These are phyloP conservation scores for Colossoma macropomum DNA, from an alignment of 2,113 vertebrate species.

Conservation along the genomic window DNA sequence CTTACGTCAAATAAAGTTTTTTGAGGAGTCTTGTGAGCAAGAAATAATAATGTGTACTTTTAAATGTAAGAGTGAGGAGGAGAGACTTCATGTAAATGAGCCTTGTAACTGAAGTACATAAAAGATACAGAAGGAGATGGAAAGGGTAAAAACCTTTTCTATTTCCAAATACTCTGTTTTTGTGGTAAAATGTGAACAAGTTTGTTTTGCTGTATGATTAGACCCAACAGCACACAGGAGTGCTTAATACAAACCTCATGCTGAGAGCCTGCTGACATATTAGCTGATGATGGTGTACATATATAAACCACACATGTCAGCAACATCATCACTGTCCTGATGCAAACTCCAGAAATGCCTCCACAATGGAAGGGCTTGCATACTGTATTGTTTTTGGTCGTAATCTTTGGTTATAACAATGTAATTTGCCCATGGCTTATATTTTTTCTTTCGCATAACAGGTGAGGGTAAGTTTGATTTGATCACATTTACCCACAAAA, in stretches of 20 bases:
- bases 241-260: slow-evolving; percentile 15
- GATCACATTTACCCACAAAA: slow-evolving; percentile 61
- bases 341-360: slow-evolving; percentile 26
- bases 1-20: no score
- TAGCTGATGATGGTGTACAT: slow-evolving; percentile 8
- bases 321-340: slow-evolving; percentile 4
- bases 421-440: slow-evolving; percentile 33
- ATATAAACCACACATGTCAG: slow-evolving; percentile 37
- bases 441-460: slow-evolving; percentile 38
- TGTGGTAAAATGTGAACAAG: background rate
- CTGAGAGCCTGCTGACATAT: slow-evolving; percentile 30
- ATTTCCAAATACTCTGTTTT: background rate
- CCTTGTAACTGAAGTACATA: background rate
- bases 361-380: slow-evolving; percentile 33
- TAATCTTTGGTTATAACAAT: slow-evolving; percentile 38
- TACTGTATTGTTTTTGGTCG: slow-evolving; percentile 25
- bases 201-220: background rate
- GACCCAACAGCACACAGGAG: slow-evolving; percentile 1
- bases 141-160: background rate
- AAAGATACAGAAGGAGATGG: background rate
- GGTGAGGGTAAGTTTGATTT: slow-evolving; percentile 52
- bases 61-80: background rate
- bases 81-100: background rate
- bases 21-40: no score
- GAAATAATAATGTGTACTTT: background rate